A percentile compares a stretch with the other conserved stretches of the same genome.
These are phyloP conservation scores for Gallinago paraguaiae DNA, from an alignment of 2,113 vertebrate genomes.

Conservation along the genomic window DNA sequence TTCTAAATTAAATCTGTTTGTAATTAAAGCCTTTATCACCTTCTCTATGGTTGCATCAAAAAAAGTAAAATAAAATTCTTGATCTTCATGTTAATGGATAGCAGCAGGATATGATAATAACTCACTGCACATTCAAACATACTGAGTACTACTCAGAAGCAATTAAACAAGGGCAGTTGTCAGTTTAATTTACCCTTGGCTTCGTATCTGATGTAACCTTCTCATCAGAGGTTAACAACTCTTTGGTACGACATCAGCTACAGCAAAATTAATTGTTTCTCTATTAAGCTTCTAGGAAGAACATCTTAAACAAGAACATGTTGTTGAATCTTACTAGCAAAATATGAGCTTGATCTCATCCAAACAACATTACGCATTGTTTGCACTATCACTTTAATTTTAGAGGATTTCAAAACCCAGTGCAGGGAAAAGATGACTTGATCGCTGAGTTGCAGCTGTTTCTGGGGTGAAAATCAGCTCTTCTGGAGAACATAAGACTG, in stretches of 20 bases:
- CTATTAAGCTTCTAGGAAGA: not conserved
- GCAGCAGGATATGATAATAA: conserved; percentile 15
- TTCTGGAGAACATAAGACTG: not conserved
- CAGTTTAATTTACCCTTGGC: conserved; percentile 48
- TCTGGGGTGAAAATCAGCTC: not conserved
- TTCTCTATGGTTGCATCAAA: not conserved
- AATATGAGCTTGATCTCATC: not conserved
- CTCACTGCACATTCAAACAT: conserved; percentile 27
- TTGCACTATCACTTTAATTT: not conserved
- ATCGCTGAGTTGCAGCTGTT: not conserved
- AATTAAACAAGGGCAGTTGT: conserved; percentile 60
- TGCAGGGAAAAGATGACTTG: not conserved
- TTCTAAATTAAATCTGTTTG: conserved; percentile 25
- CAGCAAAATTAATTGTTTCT: not conserved
- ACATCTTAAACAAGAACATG: not conserved
- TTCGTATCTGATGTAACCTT: conserved; percentile 42
- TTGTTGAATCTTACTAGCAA: not conserved
- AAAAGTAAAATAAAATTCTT: conserved; percentile 18
- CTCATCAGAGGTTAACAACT: conserved; percentile 49
- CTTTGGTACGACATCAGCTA: conserved; percentile 3
- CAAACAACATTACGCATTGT: not conserved
- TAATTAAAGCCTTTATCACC: conserved; percentile 61
- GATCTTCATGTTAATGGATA: conserved; percentile 15
- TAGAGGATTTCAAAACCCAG: not conserved
- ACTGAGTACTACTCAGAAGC: conserved; percentile 39